Conservation (phyloP, 2,888 invertebrate species). For the Chloromyia formosa region DNA sequence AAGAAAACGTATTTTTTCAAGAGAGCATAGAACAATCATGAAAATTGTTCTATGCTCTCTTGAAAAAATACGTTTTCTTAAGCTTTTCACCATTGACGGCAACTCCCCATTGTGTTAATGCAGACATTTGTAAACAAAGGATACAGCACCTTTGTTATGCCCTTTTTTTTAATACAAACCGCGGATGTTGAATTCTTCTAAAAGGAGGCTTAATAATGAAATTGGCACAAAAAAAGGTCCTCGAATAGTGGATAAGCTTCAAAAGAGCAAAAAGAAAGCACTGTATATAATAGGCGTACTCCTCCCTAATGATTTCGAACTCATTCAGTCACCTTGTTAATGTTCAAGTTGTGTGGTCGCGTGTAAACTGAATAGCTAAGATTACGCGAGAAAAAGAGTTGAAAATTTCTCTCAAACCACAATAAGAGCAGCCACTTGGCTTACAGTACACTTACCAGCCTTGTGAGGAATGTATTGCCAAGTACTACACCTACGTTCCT, state of each 20-base stretch:
- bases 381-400: background rate
- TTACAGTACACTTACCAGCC: constrained; percentile 19
- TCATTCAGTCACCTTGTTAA: background rate
- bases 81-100: too few species aligned
- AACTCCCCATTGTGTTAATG: too few species aligned
- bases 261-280: constrained; percentile 2
- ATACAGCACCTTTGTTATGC: background rate
- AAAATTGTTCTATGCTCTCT: too few species aligned
- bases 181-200: background rate
- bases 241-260: constrained; percentile 21
- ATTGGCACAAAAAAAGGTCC: constrained; percentile 1
- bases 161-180: too few species aligned
- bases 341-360: background rate
- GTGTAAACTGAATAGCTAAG: background rate
- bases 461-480: background rate
- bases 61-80: too few species aligned
- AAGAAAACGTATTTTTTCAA: too few species aligned
- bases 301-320: background rate
- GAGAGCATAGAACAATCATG: too few species aligned
- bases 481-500: background rate
- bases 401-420: background rate
- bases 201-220: constrained; percentile 14
- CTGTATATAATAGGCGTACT: background rate
- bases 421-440: background rate
- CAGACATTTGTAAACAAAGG: constrained; percentile 11